A percentile compares a stretch with the other conserved stretches of the same genome.
Conservation (phyloP, 2,113 vertebrate genomes). For the Mastomys coucha region DNA sequence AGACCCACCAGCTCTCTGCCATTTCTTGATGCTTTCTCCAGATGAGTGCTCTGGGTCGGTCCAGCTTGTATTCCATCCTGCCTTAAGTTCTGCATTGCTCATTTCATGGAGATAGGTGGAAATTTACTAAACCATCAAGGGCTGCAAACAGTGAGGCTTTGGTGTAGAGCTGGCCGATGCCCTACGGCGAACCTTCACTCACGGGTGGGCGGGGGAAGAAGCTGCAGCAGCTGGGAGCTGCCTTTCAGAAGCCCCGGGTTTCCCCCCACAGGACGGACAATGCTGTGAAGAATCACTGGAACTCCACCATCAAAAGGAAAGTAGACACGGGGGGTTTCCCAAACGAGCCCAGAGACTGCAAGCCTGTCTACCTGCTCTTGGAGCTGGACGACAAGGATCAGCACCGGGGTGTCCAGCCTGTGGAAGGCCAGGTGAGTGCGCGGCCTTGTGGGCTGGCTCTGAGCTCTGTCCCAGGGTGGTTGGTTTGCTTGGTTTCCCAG, state of each 20-base stretch:
- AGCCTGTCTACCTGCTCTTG: constrained; percentile 82
- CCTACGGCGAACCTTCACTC: not conserved
- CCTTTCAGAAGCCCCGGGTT: not conserved
- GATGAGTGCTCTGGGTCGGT: not conserved
- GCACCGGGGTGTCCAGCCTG: constrained; percentile 24
- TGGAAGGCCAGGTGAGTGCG: constrained; percentile 84
- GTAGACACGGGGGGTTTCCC: constrained; percentile 94
- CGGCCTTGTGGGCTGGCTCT: not conserved
- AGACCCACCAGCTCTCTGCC: not conserved
- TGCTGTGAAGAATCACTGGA: constrained; percentile 99
- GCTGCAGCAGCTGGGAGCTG: accelerated
- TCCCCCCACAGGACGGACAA: constrained; percentile 93
- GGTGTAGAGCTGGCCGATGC: not conserved
- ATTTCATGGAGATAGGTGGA: not conserved
- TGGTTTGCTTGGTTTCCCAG: not conserved
- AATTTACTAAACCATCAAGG: not conserved
- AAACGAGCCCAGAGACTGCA: constrained; percentile 88
- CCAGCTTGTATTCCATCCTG: not conserved
- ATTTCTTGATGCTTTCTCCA: not conserved
- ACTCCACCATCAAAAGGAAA: constrained; percentile 98
- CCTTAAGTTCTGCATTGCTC: not conserved
- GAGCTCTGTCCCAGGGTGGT: not conserved
- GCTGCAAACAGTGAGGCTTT: not conserved
- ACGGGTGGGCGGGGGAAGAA: not conserved
- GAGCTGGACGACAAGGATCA: constrained; percentile 91